phyloP scores from a whole-genome alignment of 2,797 vertebrate genomes.

The Natrix natrix region DNA sequence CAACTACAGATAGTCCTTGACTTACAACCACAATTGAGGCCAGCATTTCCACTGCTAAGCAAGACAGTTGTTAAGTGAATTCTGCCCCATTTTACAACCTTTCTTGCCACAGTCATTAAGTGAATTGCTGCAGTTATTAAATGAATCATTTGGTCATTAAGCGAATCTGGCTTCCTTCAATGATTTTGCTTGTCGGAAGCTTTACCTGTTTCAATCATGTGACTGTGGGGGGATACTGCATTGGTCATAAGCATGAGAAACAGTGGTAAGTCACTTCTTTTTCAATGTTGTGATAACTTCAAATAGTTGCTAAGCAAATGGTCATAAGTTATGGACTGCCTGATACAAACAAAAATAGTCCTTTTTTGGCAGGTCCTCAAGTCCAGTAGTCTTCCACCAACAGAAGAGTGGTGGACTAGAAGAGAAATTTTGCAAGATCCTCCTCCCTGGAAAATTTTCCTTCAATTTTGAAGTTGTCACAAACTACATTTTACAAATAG shows the following conservation, averaged over 20 bases:
- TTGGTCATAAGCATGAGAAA: neutral
- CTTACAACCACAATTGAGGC: neutral
- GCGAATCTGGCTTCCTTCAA: neutral
- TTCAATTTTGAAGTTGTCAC: neutral
- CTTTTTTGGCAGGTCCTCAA: neutral
- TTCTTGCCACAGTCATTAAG: neutral
- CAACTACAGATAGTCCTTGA: neutral
- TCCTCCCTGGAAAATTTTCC: neutral
- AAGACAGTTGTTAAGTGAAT: neutral
- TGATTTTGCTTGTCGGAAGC: neutral
- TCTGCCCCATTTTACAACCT: neutral
- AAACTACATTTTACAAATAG: slow-evolving; percentile 47
- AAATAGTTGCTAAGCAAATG: neutral
- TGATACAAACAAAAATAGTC: neutral
- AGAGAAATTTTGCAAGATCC: neutral
- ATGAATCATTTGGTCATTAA: neutral
- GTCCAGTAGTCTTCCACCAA: neutral
- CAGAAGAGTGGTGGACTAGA: neutral
- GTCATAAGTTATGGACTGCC: neutral
- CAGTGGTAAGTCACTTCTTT: neutral
- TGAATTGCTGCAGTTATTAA: neutral
- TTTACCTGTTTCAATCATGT: too few species aligned
- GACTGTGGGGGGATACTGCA: too few species aligned
- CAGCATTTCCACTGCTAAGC: neutral
- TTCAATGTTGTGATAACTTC: neutral